Base-by-base conservation (phyloP, 2,888 invertebrate genomes). In the Ceratothoa steindachneri region DNA sequence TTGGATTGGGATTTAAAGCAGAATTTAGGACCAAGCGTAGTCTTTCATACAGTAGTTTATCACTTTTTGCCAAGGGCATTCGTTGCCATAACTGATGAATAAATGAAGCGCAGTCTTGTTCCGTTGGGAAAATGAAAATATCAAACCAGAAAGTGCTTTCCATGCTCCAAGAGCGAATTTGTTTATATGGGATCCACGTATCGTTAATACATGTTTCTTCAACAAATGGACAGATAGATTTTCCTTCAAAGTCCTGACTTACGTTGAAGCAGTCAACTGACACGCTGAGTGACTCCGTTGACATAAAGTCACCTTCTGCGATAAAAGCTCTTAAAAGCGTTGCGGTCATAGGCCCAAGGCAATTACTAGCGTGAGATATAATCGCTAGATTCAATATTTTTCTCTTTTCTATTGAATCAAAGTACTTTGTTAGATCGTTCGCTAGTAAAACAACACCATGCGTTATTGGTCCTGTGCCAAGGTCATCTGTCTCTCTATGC, bases 241-340 rank as follows among this genome's bases (percentile, higher is more conserved):
- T 60, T 3, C 9, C 60, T 60, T n/a, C 60, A 12, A 3, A 24
- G n/a, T 60, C 22, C 1, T 12, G 22, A 7, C 9, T 60, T n/a
- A 60, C 9, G 27, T 60, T 60, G 60, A 24, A 2, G 27, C 12
- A 60, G 24, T 60, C 60, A 22, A 60, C 9, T 22, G 60, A 22
- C n/a, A 60, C 22, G 19, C 24, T 1, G 1, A 60, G 60, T 22
- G 60, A 24, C 1, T 15, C 12, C 1, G 60, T 1, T 1, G 60
- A n/a, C 60, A 60, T 15, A 60, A 24, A 60, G 2, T 24, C 27
- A 24, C 24, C 24, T 7, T 60, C 60, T 60, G 12, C 60, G 12
- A 60, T n/a, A 60, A 60, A 60, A 60, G 60, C 60, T 60, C 60
- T 15, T 24, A 60, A 24, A n/a, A 60, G 19, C 19, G 60, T 60